Evolutionary conservation across 2,888 invertebrate genomes (phyloP), one percentile per base, ranked within the genome.

Genomic region (Prenolepis imparis): DNA sequence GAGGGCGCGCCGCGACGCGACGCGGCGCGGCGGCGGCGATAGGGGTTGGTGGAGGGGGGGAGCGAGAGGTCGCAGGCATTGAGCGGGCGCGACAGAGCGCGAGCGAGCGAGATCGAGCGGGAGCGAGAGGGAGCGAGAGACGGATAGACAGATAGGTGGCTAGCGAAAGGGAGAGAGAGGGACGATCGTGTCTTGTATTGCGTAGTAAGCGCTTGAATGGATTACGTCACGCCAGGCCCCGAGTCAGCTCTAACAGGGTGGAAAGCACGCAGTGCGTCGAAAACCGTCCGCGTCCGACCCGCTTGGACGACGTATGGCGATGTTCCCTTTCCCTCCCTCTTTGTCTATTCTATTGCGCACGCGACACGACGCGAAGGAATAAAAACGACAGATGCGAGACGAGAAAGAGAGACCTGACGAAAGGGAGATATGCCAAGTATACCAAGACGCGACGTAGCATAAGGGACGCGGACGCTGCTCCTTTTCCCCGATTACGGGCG

Each of bases 131-230:
- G 9, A 0, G 28, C 15, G 39, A 9, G 44, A 21, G 64, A 15
- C 39, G 72, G 44, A 12, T 21, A 57, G 48, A 39, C 39, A 48
- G 44, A 41, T 73, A 41, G 63, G 66, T n/a, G 63, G 44, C n/a
- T n/a, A n/a, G n/a, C n/a, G n/a, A n/a, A n/a, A 84, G 70, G 73
- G 75, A 61, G 55, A 63, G 44, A 39, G 74, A 83, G 63, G 12
- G 73, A 73, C 61, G 73, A 28, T 63, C 86, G 85, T 84, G 87
- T 91, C 89, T 90, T 88, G 90, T 93, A 91, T 93, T 92, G 92
- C 93, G 92, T 93, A 93, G 92, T 91, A 92, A 90, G 89, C 90
- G 92, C 91, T 92, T 93, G 93, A 93, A 93, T 93, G 93, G 92
- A 92, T 93, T 93, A 92, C 92, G 93, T 93, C 93, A 93, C 90